phyloP scores from a whole-genome alignment of 1,140 invertebrate genomes.

The Camponotus floridanus region DNA sequence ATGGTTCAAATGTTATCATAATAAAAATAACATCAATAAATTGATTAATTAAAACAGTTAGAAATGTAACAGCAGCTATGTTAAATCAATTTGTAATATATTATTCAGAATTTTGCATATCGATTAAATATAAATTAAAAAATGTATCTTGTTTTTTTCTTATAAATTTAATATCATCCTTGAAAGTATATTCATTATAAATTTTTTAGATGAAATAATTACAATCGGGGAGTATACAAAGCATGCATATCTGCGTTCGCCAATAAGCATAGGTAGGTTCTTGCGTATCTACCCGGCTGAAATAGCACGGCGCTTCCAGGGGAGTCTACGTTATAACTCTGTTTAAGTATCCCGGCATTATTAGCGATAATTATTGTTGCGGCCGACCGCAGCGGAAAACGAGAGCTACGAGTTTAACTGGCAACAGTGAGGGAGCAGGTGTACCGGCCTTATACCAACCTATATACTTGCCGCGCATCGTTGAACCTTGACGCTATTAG shows the following conservation, averaged over 20 bases:
- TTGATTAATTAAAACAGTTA: background rate
- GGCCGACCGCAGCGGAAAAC: conserved; percentile 58
- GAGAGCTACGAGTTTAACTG: conserved; percentile 56
- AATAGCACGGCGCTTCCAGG: conserved; percentile 27
- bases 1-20: too few relatives aligned
- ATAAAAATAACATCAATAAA: background rate
- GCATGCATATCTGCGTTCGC: conserved; percentile 3
- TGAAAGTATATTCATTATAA: background rate
- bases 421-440: conserved; percentile 44
- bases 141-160: background rate
- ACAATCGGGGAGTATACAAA: background rate
- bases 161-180: background rate
- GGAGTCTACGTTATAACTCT: conserved; percentile 58
- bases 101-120: background rate
- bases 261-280: background rate
- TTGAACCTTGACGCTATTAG: conserved; percentile 59
- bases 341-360: conserved; percentile 59
- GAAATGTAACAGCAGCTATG: background rate
- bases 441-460: conserved; percentile 47
- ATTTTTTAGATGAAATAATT: conserved; percentile 14
- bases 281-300: conserved; percentile 4
- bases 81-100: too few relatives aligned
- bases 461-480: conserved; percentile 53
- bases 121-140: background rate
- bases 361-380: conserved; percentile 67